Percentiles rank a stretch among this genome's conserved stretches.
Evolutionary conservation across 2,113 vertebrate species (phyloP).

Genomic region (Gnathonemus longibarbis): DNA sequence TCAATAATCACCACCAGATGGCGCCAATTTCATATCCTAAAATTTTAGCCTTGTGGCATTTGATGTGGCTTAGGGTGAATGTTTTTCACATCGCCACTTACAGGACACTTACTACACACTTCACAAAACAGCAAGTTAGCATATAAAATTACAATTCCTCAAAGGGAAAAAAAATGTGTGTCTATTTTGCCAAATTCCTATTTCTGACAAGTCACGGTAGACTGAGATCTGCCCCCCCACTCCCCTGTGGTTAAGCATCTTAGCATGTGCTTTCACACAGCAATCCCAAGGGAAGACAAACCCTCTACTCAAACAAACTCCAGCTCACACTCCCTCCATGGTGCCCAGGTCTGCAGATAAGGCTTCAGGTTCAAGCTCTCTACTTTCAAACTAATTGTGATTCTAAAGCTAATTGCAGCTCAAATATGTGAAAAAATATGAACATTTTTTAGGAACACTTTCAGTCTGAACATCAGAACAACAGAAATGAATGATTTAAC

Average conservation of each 20-base stretch:
- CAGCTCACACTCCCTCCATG: background rate
- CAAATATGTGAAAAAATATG: background rate
- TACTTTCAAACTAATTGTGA: background rate
- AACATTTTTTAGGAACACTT: background rate
- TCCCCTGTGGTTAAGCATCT: background rate
- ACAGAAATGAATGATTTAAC: background rate
- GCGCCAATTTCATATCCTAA: background rate
- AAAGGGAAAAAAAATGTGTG: background rate
- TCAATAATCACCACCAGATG: slow-evolving; percentile 10
- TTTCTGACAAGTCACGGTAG: background rate
- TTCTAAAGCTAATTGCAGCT: background rate
- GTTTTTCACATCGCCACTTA: background rate
- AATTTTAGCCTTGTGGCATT: background rate
- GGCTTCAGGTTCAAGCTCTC: background rate
- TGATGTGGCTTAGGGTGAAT: background rate
- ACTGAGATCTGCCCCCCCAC: background rate
- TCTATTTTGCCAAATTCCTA: background rate
- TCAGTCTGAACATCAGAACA: background rate
- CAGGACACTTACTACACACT: background rate
- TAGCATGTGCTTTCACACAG: background rate
- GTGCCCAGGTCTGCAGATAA: background rate
- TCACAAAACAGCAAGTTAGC: background rate
- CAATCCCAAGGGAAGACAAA: background rate
- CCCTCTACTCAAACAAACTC: background rate
- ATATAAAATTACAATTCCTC: background rate